These are phyloP conservation scores for Cryptotis parvus DNA, from an alignment of 2,113 vertebrate species.

Conservation along the genomic window DNA sequence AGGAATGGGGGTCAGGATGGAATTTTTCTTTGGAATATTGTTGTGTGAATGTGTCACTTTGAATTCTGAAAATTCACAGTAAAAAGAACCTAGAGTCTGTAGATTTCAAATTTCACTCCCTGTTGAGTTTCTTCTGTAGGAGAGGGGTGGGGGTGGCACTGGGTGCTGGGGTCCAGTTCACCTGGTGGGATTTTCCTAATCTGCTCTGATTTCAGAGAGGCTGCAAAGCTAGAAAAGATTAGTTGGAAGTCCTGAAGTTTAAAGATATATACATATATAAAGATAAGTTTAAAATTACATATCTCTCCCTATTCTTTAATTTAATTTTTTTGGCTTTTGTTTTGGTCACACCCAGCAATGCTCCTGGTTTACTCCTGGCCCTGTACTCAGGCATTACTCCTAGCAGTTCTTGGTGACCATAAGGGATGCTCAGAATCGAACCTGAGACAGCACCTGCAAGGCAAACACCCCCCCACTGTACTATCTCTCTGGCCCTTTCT, in stretches of 20 bases:
- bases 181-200: not conserved
- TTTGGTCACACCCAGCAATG: too few relatives aligned
- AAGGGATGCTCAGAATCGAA: too few relatives aligned
- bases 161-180: not conserved
- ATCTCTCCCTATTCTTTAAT: not conserved
- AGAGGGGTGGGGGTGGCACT: too few relatives aligned
- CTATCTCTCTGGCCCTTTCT: too few relatives aligned
- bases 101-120: not conserved
- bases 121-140: not conserved
- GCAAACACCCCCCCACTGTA: too few relatives aligned
- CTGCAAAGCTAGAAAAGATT: conserved; percentile 19
- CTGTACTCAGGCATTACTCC: too few relatives aligned
- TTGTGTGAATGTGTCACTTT: not conserved
- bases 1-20: not conserved
- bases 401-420: too few relatives aligned
- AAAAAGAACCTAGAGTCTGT: conserved; percentile 1
- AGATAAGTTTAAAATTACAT: not conserved
- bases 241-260: not conserved
- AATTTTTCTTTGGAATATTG: not conserved
- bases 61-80: not conserved
- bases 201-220: not conserved
- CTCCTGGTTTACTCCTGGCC: too few relatives aligned
- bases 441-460: too few relatives aligned
- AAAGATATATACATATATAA: not conserved
- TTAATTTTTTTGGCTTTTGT: too few relatives aligned